Base-by-base conservation (phyloP, 2,888 invertebrate species). In the Leuctra nigra region DNA sequence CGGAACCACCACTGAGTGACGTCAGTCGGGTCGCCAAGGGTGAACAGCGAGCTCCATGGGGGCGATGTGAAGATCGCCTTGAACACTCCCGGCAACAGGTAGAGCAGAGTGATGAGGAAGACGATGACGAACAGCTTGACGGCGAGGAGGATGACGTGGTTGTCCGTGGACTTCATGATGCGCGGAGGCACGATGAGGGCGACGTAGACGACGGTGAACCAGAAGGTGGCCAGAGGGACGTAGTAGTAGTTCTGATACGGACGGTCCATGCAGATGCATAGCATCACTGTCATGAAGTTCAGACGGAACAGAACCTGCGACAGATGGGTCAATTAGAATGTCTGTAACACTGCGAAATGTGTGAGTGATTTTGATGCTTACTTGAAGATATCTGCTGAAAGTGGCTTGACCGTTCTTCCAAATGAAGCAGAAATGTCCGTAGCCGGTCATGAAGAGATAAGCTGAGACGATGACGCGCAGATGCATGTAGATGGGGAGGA, bases 201-300 rank as follows among this genome's bases (percentile, higher is more conserved):
- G 20, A 73, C 70, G 73, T 75, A 84, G 25, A 80, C 72, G 50
- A 82, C 74, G 61, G 90, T 76, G 75, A 89, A 92, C 96, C 96
- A 97, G 70, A 96, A 97, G 0, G 95, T 91, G 13, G 95, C 84
- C 59, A 97, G 75, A 4, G 97, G 96, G 58, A 96, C 91, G 70
- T 95, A 97, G 70, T 93, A 92, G 72, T 98, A 98, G 75, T 96
- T 96, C 76, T 97, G 96, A 72, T 97, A 97, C 0, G 96, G 95
- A 33, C 96, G 81, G 74, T 97, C 96, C 97, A 97, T 97, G 59
- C 91, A 89, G 62, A 97, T 79, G 68, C 97, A 98, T 50, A 97
- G 75, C 7, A 90, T 81, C 2, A 94, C 85, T 0, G 94, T 91
- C 70, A 96, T 80, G 66, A 96, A 87, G 72, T 98, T 97, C 58